Evolutionary conservation across 2,888 invertebrate genomes (phyloP).

Genomic region (Melieria omissa): DNA sequence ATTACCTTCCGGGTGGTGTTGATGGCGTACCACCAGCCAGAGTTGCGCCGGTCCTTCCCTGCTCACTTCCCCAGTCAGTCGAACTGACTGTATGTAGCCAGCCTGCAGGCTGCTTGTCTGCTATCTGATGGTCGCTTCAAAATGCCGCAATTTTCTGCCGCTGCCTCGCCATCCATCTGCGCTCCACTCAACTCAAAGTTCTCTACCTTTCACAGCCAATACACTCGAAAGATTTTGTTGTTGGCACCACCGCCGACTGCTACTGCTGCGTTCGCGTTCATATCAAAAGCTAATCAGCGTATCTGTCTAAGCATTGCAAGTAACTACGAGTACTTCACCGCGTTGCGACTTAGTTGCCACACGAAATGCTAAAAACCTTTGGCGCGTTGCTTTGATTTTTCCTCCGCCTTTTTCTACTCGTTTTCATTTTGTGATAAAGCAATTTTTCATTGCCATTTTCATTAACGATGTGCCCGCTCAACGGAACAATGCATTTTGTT

Average conservation of each 20-base stretch:
- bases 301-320: no score
- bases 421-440: slow-evolving; percentile 1
- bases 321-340: slow-evolving; percentile 8
- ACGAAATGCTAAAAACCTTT: slow-evolving; percentile 15
- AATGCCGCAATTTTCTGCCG: no score
- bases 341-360: slow-evolving; percentile 24
- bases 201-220: no score
- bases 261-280: neutral
- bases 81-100: no score
- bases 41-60: no score
- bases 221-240: no score
- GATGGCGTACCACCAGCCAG: slow-evolving; percentile 6
- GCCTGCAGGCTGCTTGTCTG: no score
- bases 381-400: slow-evolving; percentile 21
- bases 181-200: no score
- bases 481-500: slow-evolving; percentile 32
- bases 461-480: slow-evolving; percentile 27
- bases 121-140: no score
- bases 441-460: slow-evolving; percentile 14
- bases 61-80: no score
- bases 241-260: no score
- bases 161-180: no score
- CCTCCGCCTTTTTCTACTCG: neutral
- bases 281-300: slow-evolving; percentile 25
- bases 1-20: slow-evolving; percentile 28